Evolutionary conservation across 1,140 invertebrate species (phyloP).

Genomic region (Helicoverpa zea): DNA sequence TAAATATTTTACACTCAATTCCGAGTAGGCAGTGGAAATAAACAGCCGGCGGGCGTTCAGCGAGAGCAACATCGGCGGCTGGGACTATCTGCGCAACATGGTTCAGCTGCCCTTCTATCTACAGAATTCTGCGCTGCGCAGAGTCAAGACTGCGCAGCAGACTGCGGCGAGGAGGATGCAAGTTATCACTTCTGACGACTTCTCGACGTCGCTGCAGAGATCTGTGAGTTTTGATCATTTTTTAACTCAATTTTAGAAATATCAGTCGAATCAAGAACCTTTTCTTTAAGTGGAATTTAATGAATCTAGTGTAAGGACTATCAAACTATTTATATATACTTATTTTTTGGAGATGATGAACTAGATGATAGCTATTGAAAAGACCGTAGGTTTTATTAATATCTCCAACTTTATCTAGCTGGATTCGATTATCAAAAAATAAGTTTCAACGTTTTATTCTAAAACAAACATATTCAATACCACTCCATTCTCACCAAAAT

Average conservation of each 20-base stretch:
- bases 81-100: conserved; percentile 98
- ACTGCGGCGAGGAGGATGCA: conserved; percentile 89
- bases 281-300: too few relatives aligned
- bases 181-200: conserved; percentile 86
- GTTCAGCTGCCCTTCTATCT: conserved; percentile 99
- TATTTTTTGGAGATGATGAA: too few relatives aligned
- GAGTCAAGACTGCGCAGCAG: conserved; percentile 95
- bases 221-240: conserved; percentile 71
- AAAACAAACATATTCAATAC: neutral
- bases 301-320: too few relatives aligned
- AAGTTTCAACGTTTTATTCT: too few relatives aligned
- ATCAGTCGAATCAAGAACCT: too few relatives aligned
- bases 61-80: conserved; percentile 96
- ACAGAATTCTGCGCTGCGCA: conserved; percentile 97
- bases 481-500: neutral
- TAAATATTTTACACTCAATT: neutral
- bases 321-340: too few relatives aligned
- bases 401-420: too few relatives aligned
- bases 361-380: too few relatives aligned
- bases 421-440: too few relatives aligned
- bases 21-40: conserved; percentile 94
- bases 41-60: conserved; percentile 95
- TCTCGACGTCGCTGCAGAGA: conserved; percentile 82
- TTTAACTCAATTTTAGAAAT: neutral
- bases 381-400: too few relatives aligned